These are phyloP conservation scores for Thysanoteuthis rhombus DNA, from an alignment of 2,888 invertebrate species.

Conservation along the genomic window DNA sequence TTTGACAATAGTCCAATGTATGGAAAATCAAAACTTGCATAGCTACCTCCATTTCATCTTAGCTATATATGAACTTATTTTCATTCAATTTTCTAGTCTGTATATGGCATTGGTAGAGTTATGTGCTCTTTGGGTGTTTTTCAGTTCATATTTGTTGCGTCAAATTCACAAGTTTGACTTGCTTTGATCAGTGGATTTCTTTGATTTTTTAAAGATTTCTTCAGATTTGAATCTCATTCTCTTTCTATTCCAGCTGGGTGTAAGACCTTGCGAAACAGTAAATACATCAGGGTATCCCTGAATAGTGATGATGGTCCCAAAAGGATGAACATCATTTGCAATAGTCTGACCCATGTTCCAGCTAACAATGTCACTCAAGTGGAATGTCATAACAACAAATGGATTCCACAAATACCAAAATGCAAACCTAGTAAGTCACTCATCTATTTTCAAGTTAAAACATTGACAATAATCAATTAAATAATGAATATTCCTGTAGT, in stretches of 20 bases:
- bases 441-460: background rate
- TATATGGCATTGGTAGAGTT: too few species aligned
- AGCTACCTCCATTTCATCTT: too few species aligned
- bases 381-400: background rate
- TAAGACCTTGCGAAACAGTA: background rate
- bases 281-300: background rate
- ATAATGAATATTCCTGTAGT: background rate
- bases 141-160: too few species aligned
- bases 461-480: background rate
- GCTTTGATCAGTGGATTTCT: too few species aligned
- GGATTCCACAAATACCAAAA: constrained; percentile 13
- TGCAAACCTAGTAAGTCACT: constrained; percentile 1
- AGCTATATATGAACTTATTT: too few species aligned
- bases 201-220: too few species aligned
- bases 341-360: background rate
- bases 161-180: too few species aligned
- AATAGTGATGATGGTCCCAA: background rate
- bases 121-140: too few species aligned
- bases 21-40: too few species aligned
- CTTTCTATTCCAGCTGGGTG: background rate
- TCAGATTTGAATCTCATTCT: too few species aligned
- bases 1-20: too few species aligned
- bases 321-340: background rate
- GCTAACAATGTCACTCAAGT: constrained; percentile 24
- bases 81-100: too few species aligned